Evolutionary conservation across 2,888 invertebrate species (phyloP).

Genomic region (Gonocerus acuteangulatus): DNA sequence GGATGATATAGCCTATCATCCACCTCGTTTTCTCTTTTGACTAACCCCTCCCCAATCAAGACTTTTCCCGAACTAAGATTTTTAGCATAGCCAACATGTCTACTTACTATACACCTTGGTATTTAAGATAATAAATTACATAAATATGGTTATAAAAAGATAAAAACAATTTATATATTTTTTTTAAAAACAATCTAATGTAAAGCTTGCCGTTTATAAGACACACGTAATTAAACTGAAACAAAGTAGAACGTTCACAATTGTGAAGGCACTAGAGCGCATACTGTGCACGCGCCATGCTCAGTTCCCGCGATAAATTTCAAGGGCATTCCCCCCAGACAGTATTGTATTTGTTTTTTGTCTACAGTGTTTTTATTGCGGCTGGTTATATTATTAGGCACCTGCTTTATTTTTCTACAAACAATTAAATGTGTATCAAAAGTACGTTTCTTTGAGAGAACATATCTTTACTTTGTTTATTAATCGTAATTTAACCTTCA

Average conservation of each 20-base stretch:
- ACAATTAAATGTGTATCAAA: too few relatives aligned
- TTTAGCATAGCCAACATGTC: constrained; percentile 3
- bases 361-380: background rate
- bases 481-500: too few relatives aligned
- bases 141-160: too few relatives aligned
- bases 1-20: constrained; percentile 36
- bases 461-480: too few relatives aligned
- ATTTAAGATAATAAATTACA: too few relatives aligned
- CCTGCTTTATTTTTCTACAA: background rate
- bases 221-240: background rate
- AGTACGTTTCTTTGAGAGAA: too few relatives aligned
- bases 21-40: constrained; percentile 30
- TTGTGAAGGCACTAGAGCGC: constrained; percentile 2
- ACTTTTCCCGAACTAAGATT: background rate
- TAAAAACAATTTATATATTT: too few relatives aligned
- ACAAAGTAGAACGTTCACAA: background rate
- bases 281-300: background rate
- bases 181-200: too few relatives aligned
- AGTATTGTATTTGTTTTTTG: constrained; percentile 2
- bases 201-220: too few relatives aligned
- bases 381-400: too few relatives aligned
- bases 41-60: constrained; percentile 34
- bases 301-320: constrained; percentile 11
- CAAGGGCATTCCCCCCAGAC: constrained; percentile 24
- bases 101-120: too few relatives aligned